Evolutionary conservation across 2,888 invertebrate genomes (phyloP).

Genomic region (Epinotia nisella): DNA sequence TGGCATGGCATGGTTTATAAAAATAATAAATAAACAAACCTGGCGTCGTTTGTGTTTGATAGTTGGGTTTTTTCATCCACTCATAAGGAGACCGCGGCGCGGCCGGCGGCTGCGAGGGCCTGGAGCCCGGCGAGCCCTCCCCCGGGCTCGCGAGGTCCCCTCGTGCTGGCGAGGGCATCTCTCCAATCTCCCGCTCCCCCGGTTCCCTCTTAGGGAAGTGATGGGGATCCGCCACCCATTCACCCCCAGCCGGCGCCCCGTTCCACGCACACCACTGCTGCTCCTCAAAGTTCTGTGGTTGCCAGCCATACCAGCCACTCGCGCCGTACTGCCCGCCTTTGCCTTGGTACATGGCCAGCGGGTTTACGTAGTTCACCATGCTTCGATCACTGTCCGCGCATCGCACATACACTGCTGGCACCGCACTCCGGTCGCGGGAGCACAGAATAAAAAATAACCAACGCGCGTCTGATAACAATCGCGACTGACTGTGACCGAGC

Average conservation of each 20-base stretch:
- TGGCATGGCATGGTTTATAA: no score
- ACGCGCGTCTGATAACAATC: conserved; percentile 65
- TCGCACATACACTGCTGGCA: conserved; percentile 79
- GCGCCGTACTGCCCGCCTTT: conserved; percentile 83
- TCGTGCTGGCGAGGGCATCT: conserved; percentile 78
- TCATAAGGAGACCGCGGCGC: conserved; percentile 93
- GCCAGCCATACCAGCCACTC: conserved; percentile 81
- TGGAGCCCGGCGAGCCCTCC: conserved; percentile 80
- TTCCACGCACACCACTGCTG: conserved; percentile 85
- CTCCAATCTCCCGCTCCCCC: conserved; percentile 73
- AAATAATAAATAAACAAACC: conserved; percentile 86
- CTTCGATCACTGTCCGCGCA: conserved; percentile 80
- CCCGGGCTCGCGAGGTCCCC: conserved; percentile 85
- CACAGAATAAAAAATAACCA: conserved; percentile 56
- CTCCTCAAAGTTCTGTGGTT: conserved; percentile 83
- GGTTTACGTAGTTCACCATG: conserved; percentile 91
- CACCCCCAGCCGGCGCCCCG: conserved; percentile 77
- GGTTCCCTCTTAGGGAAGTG: conserved; percentile 78
- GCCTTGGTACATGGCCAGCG: conserved; percentile 88
- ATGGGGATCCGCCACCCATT: conserved; percentile 80
- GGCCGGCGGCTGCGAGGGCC: conserved; percentile 85
- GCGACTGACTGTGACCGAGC: conserved; percentile 66
- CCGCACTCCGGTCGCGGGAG: conserved; percentile 65
- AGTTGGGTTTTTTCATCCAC: conserved; percentile 96
- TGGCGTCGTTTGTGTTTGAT: conserved; percentile 93